Conservation (phyloP, 2,888 invertebrate species). For the Fragum sueziense region DNA sequence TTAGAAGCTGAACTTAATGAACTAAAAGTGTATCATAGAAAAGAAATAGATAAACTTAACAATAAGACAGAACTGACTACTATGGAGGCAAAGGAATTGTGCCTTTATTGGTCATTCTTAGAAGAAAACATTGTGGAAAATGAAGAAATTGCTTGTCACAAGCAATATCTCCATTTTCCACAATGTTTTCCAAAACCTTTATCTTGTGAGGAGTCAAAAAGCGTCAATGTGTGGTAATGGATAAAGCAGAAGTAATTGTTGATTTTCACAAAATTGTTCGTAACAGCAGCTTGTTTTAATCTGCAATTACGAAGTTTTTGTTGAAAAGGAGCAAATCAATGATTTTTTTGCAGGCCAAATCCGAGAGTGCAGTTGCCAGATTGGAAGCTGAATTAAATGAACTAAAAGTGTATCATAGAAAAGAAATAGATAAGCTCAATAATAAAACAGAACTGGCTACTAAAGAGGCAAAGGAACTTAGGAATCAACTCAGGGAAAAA, state of each 20-base stretch:
- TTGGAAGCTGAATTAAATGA: slow-evolving; percentile 73
- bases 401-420: slow-evolving; percentile 67
- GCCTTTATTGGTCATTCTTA: too few species aligned
- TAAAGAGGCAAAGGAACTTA: slow-evolving; percentile 68
- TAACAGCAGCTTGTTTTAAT: too few species aligned
- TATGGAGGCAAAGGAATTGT: slow-evolving; percentile 68
- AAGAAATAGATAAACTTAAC: slow-evolving; percentile 67
- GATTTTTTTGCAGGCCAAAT: slow-evolving; percentile 69
- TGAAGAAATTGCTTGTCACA: too few species aligned
- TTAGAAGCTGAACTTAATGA: slow-evolving; percentile 73
- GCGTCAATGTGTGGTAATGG: too few species aligned
- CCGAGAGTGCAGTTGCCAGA: slow-evolving; percentile 71
- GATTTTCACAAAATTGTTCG: too few species aligned
- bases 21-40: slow-evolving; percentile 67
- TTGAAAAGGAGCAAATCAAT: too few species aligned
- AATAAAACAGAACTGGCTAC: slow-evolving; percentile 62
- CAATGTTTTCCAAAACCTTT: too few species aligned
- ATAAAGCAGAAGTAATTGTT: too few species aligned
- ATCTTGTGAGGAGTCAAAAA: too few species aligned
- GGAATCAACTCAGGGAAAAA: slow-evolving; percentile 68
- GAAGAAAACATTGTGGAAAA: too few species aligned
- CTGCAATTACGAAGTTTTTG: too few species aligned
- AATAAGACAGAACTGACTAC: slow-evolving; percentile 62
- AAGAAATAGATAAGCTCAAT: slow-evolving; percentile 67
- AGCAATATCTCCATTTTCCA: too few species aligned